Base-by-base conservation (phyloP, 2,888 invertebrate genomes). In the Diachrysia chrysitis region DNA sequence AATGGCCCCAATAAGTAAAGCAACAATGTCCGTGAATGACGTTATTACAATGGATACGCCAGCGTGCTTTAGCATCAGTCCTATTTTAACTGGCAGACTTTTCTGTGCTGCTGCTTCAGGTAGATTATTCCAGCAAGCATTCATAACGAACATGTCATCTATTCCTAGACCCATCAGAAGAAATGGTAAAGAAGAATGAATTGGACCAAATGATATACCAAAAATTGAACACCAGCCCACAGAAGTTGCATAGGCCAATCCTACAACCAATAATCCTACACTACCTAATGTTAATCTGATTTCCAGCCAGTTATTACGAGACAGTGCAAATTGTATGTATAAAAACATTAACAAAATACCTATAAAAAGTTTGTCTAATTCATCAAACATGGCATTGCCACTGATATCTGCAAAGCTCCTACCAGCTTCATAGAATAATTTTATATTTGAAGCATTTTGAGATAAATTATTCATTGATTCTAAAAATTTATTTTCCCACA, bases 131-230 rank as follows among this genome's bases (percentile, higher is more conserved):
- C 97, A 97, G 85, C 97, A 97, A 21, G 97, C 97, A 93, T 97
- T 96, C 93, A 98, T 97, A 0, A 98, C 97, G 90, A 98, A 98
- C 96, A 98, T 97, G 85, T 98, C 98, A 83, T 98, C 98, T 25
- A 98, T 96, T 42, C 97, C 97, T 79, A 98, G 96, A 71, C 98
- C 98, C 96, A 98, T 96, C 17, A 98, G 88, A 67, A 98, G 95
- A 90, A 98, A 98, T 7, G 98, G 98, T 70, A 98, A 91, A 16
- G 98, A 97, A 12, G 97, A 97, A 88, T 98, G 98, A 0, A 98
- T 97, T 0, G 98, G 98, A 0, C 98, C 98, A 88, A 97, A 98
- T 35, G 97, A 96, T 42, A 98, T 94, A 9, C 97, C 97, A 66
- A 97, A 86, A 10, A 96, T 87, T 0, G 98, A 97, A 84, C 98